Evolutionary conservation across 2,888 invertebrate species (phyloP).

Genomic region (Ditula angustiorana): DNA sequence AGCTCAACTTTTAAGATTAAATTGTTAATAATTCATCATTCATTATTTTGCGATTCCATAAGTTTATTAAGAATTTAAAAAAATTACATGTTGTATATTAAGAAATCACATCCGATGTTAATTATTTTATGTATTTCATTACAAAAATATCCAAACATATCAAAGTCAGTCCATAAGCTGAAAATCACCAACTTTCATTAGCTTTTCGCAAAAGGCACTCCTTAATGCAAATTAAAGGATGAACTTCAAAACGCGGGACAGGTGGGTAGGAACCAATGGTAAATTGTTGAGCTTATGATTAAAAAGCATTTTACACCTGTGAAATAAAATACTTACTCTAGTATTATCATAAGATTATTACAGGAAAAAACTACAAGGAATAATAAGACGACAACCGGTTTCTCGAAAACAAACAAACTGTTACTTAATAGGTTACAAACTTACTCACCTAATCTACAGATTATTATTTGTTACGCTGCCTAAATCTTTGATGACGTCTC

Average conservation of each 20-base stretch:
- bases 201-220: slow-evolving; percentile 76
- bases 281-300: slow-evolving; percentile 57
- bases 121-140: slow-evolving; percentile 52
- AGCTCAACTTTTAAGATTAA: slow-evolving; percentile 60
- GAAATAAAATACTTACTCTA: slow-evolving; percentile 60
- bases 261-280: slow-evolving; percentile 46
- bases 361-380: slow-evolving; percentile 70
- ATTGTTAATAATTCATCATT: slow-evolving; percentile 31
- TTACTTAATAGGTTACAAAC: slow-evolving; percentile 53
- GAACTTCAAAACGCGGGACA: slow-evolving; percentile 23
- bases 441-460: slow-evolving; percentile 53
- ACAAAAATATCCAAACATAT: slow-evolving; percentile 73
- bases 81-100: slow-evolving; percentile 56
- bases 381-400: slow-evolving; percentile 58
- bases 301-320: slow-evolving; percentile 48
- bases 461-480: slow-evolving; percentile 57
- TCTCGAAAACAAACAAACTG: slow-evolving; percentile 56
- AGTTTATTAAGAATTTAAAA: slow-evolving; percentile 43
- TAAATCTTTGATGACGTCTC: slow-evolving; percentile 50
- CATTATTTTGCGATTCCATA: slow-evolving; percentile 21
- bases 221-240: slow-evolving; percentile 62
- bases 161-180: slow-evolving; percentile 72
- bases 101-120: slow-evolving; percentile 50
- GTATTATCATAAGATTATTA: slow-evolving; percentile 62
- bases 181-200: slow-evolving; percentile 60